Conservation (phyloP, 2,797 vertebrate species). For the Limosa lapponica region DNA sequence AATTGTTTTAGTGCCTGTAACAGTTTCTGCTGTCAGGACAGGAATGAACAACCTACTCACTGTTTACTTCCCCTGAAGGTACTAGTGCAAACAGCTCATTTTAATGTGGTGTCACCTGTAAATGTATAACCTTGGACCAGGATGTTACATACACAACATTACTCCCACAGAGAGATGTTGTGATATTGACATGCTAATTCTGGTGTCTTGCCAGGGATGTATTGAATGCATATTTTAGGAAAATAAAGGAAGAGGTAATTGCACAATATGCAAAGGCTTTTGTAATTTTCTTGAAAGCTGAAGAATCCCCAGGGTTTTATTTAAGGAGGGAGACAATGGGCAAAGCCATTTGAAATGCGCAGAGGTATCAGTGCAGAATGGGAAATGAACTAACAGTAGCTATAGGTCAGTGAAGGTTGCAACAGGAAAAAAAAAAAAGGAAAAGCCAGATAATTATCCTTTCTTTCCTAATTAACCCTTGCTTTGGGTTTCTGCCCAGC, state of each 20-base stretch:
- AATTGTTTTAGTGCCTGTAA: not conserved
- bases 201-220: not conserved
- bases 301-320: constrained; percentile 17
- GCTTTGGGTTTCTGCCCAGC: not conserved
- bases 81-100: not conserved
- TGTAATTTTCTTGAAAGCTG: constrained; percentile 28
- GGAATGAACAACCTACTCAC: not conserved
- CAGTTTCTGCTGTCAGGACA: not conserved
- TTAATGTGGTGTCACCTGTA: not conserved
- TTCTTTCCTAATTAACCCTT: constrained; percentile 44
- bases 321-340: not conserved
- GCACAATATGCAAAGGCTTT: constrained; percentile 7
- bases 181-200: not conserved
- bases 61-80: not conserved
- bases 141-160: not conserved
- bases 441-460: not conserved
- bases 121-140: not conserved
- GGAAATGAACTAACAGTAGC: not conserved
- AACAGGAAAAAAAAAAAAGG: not conserved
- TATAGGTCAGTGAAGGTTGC: constrained; percentile 20
- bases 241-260: constrained; percentile 33
- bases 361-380: not conserved
- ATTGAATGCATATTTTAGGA: not conserved
- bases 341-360: constrained; percentile 1
- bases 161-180: not conserved